These are phyloP conservation scores for Andrena flavipes DNA, from an alignment of 2,888 invertebrate species.

Conservation along the genomic window DNA sequence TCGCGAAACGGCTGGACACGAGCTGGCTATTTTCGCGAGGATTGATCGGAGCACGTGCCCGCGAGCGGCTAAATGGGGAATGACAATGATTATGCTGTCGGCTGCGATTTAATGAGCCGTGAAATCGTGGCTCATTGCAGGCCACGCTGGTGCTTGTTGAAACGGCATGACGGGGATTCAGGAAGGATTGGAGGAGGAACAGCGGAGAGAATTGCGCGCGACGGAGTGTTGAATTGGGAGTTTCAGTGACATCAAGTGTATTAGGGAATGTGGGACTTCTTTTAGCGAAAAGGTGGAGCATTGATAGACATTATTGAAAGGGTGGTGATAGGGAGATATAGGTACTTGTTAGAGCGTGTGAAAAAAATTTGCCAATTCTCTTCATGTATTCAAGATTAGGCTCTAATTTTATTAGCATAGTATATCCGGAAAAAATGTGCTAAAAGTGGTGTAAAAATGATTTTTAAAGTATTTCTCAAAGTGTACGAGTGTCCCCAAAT, in stretches of 20 bases:
- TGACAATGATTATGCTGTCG: slow-evolving; percentile 63
- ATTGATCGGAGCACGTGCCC: slow-evolving; percentile 59
- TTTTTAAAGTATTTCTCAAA: too few relatives aligned
- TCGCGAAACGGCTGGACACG: neutral
- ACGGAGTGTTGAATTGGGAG: neutral
- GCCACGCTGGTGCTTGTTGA: slow-evolving; percentile 33
- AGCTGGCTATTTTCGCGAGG: slow-evolving; percentile 49
- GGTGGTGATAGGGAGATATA: too few relatives aligned
- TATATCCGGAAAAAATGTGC: too few relatives aligned
- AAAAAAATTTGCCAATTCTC: too few relatives aligned
- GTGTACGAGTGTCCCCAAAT: too few relatives aligned
- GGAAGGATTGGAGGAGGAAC: slow-evolving; percentile 10
- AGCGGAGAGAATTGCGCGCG: neutral
- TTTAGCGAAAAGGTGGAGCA: too few relatives aligned
- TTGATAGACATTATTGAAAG: too few relatives aligned
- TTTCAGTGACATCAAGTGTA: slow-evolving; percentile 15
- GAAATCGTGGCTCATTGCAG: slow-evolving; percentile 56
- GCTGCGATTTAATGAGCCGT: slow-evolving; percentile 58
- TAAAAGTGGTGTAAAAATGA: too few relatives aligned
- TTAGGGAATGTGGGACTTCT: neutral
- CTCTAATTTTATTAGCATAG: too few relatives aligned
- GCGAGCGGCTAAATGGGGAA: slow-evolving; percentile 53
- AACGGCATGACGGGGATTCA: slow-evolving; percentile 8
- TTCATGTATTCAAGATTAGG: too few relatives aligned
- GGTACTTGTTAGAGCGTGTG: too few relatives aligned